These are phyloP conservation scores for Myiozetetes cayanensis DNA, from an alignment of 2,113 vertebrate species.

Conservation along the genomic window DNA sequence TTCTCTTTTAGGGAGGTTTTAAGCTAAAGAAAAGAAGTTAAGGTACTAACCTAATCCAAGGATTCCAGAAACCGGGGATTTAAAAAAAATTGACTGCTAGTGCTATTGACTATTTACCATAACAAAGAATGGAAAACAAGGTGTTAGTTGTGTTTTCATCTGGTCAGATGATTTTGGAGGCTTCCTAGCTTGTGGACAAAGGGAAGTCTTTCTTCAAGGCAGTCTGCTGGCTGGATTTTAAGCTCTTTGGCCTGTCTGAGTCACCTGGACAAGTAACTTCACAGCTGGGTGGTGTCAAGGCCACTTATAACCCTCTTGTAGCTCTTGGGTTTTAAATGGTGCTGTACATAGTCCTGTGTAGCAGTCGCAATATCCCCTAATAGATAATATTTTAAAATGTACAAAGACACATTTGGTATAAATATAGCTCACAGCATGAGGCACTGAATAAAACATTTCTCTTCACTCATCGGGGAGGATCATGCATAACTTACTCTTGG, in stretches of 20 bases:
- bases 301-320: not conserved
- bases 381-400: constrained; percentile 50
- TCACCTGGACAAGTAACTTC: not conserved
- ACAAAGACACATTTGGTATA: constrained; percentile 51
- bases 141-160: not conserved
- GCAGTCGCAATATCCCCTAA: constrained; percentile 11
- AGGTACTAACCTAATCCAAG: not conserved
- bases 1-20: not conserved
- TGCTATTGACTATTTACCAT: not conserved
- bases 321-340: not conserved
- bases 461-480: constrained; percentile 56
- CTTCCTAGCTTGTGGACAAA: not conserved
- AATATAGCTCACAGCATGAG: constrained; percentile 66
- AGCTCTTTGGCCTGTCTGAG: not conserved
- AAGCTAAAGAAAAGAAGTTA: not conserved
- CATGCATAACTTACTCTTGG: constrained; percentile 67
- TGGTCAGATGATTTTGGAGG: not conserved
- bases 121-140: not conserved
- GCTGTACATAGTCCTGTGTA: not conserved
- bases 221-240: not conserved
- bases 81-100: too few species aligned
- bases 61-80: not conserved
- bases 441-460: constrained; percentile 69
- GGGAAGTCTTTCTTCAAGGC: not conserved
- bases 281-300: not conserved